Base-by-base conservation (phyloP, 2,797 vertebrate species). In the Brachymystax lenok region DNA sequence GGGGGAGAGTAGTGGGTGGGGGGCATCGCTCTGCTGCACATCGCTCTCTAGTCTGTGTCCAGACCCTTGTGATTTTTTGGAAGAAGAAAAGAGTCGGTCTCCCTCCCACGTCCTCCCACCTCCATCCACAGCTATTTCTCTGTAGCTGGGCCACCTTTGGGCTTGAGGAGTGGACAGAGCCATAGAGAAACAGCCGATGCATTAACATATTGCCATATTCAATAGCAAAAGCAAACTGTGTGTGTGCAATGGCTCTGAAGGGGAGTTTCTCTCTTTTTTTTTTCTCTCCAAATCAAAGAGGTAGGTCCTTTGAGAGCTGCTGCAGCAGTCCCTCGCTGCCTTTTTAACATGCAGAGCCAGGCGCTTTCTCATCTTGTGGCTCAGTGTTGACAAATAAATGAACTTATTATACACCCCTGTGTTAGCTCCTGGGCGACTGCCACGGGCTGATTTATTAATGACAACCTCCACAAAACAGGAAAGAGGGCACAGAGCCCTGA, bases 121-220 rank as follows among this genome's bases (percentile, higher is more conserved):
- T 82, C 79, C 40, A 46, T 46, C 40, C 79, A 81, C 86, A 84
- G 84, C 88, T 84, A 90, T 90, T 90, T 82, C 90, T 95, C 93
- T 94, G 92, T 93, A 94, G 90, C 91, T 85, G 89, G 94, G 95
- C 95, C 95, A 96, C 96, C 95, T 95, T 93, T 93, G 94, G 93
- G 90, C 91, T 90, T 74, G 84, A 90, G 87, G 83, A 93, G 92
- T 89, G 92, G 91, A 93, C 91, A 92, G 90, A 88, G 90, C 90
- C 88, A 88, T 0, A 79, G 91, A 92, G 92, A 84, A 12, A 27
- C 85, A 90, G 92, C 87, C 91, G 75, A 76, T 82, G 82, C 89
- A 95, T 96, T 95, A 94, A 92, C 94, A 95, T 96, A 95, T 94
- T 93, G 92, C 93, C 93, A 95, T 95, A 95, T 95, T 96, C 94